Percentiles rank a stretch among this genome's conserved stretches.
Conservation (phyloP, 2,797 vertebrate genomes). For the Glossophaga mutica region DNA sequence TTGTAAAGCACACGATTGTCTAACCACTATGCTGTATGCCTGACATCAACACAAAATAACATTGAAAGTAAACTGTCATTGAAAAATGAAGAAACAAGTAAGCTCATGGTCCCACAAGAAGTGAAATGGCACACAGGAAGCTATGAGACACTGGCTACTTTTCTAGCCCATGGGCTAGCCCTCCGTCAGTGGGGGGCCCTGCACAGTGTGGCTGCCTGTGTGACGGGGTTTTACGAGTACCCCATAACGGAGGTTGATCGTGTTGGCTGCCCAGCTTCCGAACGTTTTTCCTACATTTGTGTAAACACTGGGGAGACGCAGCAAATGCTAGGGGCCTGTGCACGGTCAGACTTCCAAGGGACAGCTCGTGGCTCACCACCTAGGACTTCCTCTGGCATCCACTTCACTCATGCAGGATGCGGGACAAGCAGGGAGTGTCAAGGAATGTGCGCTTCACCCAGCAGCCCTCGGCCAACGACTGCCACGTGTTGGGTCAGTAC, state of each 20-base stretch:
- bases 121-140: not conserved
- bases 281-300: not conserved
- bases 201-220: not conserved
- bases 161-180: not conserved
- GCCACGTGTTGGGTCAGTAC: too few relatives aligned
- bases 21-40: not conserved
- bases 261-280: not conserved
- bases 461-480: not conserved
- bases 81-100: not conserved
- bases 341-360: not conserved
- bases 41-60: not conserved
- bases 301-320: not conserved
- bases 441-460: not conserved
- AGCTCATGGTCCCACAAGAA: not conserved
- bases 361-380: not conserved
- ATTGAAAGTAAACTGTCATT: not conserved
- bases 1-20: not conserved
- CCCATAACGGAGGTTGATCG: not conserved
- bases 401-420: not conserved
- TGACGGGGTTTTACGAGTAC: not conserved
- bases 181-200: not conserved
- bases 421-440: not conserved
- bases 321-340: not conserved
- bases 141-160: not conserved
- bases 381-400: not conserved